Evolutionary conservation across 2,797 vertebrate genomes (phyloP).

Genomic region (Acanthurus leucopareius): DNA sequence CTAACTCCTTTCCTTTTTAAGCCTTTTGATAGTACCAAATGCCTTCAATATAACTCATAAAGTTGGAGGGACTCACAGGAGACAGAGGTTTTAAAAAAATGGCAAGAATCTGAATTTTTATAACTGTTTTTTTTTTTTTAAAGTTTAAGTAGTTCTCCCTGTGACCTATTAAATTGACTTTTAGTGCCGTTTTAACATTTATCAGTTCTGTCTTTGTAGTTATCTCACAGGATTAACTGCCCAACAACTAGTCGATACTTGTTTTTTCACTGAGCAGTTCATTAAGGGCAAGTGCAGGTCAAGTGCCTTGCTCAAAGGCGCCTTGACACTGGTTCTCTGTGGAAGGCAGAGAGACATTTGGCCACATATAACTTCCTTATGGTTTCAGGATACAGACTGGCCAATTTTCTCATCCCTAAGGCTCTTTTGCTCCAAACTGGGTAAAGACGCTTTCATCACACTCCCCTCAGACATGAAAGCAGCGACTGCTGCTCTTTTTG

Average conservation of each 20-base stretch:
- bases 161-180: background rate
- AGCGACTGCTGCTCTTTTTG: conserved; percentile 35
- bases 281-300: background rate
- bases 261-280: background rate
- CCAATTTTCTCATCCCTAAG: conserved; percentile 15
- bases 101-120: background rate
- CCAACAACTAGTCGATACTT: background rate
- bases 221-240: background rate
- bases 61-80: background rate
- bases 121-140: conserved; percentile 1
- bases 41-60: too few species aligned
- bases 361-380: background rate
- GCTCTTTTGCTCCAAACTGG: conserved; percentile 24
- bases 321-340: background rate
- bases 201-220: background rate
- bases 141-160: background rate
- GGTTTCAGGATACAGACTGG: conserved; percentile 14
- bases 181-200: background rate
- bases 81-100: background rate
- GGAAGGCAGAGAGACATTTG: background rate
- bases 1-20: background rate
- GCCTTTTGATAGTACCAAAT: background rate
- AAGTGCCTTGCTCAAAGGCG: conserved; percentile 14
- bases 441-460: conserved; percentile 31
- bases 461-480: conserved; percentile 43